A percentile compares a stretch with the other conserved stretches of the same genome.
These are phyloP conservation scores for Aporophyla lueneburgensis DNA, from an alignment of 2,888 invertebrate genomes.

Conservation along the genomic window DNA sequence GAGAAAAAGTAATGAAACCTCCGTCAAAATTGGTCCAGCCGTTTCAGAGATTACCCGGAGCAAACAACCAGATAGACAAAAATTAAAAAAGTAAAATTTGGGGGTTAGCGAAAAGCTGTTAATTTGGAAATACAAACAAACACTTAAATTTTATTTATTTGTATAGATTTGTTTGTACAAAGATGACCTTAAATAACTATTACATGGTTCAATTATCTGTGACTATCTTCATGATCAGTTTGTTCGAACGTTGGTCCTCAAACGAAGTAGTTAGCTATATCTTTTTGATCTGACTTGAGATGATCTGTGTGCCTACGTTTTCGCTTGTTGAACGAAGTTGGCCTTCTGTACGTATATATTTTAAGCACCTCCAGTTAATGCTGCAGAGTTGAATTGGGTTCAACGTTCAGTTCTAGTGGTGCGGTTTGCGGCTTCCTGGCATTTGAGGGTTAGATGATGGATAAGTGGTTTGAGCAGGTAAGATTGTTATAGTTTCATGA, in stretches of 20 bases:
- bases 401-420: constrained; percentile 34
- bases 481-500: constrained; percentile 18
- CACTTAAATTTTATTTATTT: too few relatives aligned
- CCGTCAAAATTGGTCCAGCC: too few relatives aligned
- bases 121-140: too few relatives aligned
- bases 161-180: too few relatives aligned
- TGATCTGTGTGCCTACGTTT: neutral
- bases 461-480: constrained; percentile 28
- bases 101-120: too few relatives aligned
- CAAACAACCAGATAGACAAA: too few relatives aligned
- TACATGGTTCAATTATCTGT: neutral
- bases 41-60: too few relatives aligned
- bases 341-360: neutral
- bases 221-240: neutral
- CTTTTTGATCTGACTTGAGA: neutral
- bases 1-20: too few relatives aligned
- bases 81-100: too few relatives aligned
- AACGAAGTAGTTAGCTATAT: neutral
- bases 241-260: neutral
- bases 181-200: neutral
- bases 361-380: constrained; percentile 8
- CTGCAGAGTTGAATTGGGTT: constrained; percentile 51
- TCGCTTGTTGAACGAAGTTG: neutral
- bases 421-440: constrained; percentile 43
- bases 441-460: constrained; percentile 34